Base-by-base conservation (phyloP, 2,888 invertebrate species). In the Ferdinandea cuprea region DNA sequence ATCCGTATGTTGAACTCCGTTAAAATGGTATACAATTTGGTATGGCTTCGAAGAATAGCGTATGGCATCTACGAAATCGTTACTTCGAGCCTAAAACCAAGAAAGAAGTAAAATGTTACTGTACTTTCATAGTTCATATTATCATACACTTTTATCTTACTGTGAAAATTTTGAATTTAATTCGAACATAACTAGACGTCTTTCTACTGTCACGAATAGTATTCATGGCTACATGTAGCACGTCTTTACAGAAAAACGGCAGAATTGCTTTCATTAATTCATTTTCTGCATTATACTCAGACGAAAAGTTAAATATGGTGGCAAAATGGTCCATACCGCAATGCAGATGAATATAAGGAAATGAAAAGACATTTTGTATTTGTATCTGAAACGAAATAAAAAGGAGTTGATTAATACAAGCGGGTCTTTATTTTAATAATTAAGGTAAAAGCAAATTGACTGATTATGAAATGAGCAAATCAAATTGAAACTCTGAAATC, bases 381-480 rank as follows among this genome's bases (percentile, higher is more conserved):
- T 77, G 65, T 4, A 81, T 35, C 81, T 81, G 42, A 50, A 40
- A n/a, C n/a, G n/a, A 30, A 40, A 19, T 21, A 28, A n/a, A 65
- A 40, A 19, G 9, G 40, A 40, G 1, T 7, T n/a, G 13, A 37
- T 7, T 1, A 30, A 3, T 9, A 5, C 4, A 30, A 19, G 21
- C 1, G 21, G 3, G 35, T 35, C 32, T 4, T 19, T 54, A 35
- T 19, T 46, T 15, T 5, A 28, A 8, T 7, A 19, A 21, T 4
- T 4, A 40, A 40, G 11, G 25, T 25, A 5, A 25, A n/a, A n/a
- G n/a, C 25, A 25, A 25, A 25, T 25, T 25, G 25, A 25, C n/a
- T n/a, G n/a, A n/a, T n/a, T n/a, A n/a, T n/a, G n/a, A n/a, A n/a
- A n/a, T n/a, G n/a, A n/a, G n/a, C n/a, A n/a, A n/a, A n/a, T n/a